Base-by-base conservation (phyloP, 37 sponge, comb jelly and placozoan genomes). In the Cliona cf. orientalis region DNA sequence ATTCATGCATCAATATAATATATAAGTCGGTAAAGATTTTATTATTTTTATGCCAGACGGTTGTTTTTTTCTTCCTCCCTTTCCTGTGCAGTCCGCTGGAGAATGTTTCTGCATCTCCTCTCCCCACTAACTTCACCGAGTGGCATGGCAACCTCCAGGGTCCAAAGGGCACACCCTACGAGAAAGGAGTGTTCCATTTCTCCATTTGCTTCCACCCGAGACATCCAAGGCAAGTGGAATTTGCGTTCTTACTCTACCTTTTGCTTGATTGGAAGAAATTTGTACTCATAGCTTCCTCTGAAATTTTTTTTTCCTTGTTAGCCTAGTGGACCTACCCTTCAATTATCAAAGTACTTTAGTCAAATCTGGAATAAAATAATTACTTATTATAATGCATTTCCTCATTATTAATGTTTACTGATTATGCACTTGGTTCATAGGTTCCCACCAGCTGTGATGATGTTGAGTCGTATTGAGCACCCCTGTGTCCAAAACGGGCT, bases 131-230 rank as follows among this genome's bases (percentile, higher is more conserved):
- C 69, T 89, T 89, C 66, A 62, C 68, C 25, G 84, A 82, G 34
- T 89, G 89, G 89, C 83, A 83, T 59, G 89, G 89, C 4, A 89
- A 89, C 71, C 70, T 89, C 9, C 33, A 39, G 2, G 89, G 83
- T 33, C 89, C 89, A 36, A 57, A 58, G 35, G 89, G 75, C 46
- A 83, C 89, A 7, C 80, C 58, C 1, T 89, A 89, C 43, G 68
- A 82, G 19, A 80, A 80, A 56, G 89, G 84, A 19, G 72, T 89
- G 7, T 89, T 89, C 63, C 89, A 89, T 42, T 89, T 89, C 42
- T 21, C 56, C 33, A 89, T 89, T 49, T 46, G 26, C 2, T 89
- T 89, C 67, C 21, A 34, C 0, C 35, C 38, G 2, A 53, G 70
- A 32, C 64, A 89, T 46, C 89, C 89, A 33, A 77, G 56, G 86